These are phyloP conservation scores for Melanotaenia maccullochi DNA, from an alignment of 2,797 vertebrate genomes.

Conservation along the genomic window DNA sequence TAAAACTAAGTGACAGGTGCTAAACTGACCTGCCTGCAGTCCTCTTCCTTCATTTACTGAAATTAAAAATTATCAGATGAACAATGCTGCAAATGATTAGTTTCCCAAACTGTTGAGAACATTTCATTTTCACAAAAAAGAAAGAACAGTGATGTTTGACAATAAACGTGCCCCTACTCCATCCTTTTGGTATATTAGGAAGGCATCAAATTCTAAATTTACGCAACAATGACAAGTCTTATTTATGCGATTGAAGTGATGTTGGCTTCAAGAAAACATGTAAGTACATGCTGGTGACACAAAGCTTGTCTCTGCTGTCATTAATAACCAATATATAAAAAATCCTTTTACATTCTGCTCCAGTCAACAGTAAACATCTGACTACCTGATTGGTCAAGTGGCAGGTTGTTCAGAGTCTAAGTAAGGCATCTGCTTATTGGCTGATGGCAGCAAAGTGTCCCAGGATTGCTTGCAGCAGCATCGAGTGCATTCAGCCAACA, in stretches of 20 bases:
- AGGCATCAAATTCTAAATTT: not conserved
- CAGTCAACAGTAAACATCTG: constrained; percentile 21
- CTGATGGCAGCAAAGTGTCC: constrained; percentile 52
- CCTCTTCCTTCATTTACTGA: not conserved
- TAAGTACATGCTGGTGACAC: too few relatives aligned
- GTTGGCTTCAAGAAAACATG: too few relatives aligned
- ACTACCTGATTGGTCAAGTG: constrained; percentile 24
- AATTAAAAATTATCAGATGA: not conserved
- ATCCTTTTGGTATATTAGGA: not conserved
- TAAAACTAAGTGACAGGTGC: not conserved
- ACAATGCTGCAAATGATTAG: not conserved
- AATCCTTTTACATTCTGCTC: constrained; percentile 4
- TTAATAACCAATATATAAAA: too few relatives aligned
- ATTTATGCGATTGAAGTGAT: too few relatives aligned
- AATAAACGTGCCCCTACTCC: not conserved
- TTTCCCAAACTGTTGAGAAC: not conserved
- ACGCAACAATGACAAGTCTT: not conserved
- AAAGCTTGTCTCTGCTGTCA: not conserved
- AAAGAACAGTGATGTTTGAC: not conserved
- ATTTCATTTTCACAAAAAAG: not conserved
- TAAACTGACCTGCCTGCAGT: not conserved
- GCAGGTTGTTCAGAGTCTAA: constrained; percentile 47
- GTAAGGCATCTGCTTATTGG: constrained; percentile 47
- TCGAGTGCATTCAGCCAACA: constrained; percentile 44
- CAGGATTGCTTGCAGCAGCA: constrained; percentile 57